These are phyloP conservation scores for Chrosomus eos DNA, from an alignment of 2,797 vertebrate genomes.

Conservation along the genomic window DNA sequence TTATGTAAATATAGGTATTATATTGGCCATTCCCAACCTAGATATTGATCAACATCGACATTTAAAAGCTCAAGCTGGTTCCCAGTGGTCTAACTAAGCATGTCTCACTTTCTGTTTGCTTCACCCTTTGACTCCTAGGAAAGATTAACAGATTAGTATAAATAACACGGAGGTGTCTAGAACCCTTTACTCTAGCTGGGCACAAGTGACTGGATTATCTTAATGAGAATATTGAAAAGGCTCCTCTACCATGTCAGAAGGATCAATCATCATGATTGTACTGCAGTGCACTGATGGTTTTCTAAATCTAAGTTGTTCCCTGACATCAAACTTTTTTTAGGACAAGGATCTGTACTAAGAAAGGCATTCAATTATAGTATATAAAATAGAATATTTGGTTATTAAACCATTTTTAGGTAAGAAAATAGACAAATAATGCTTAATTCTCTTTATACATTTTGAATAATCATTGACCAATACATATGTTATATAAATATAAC, in stretches of 20 bases:
- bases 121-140: conserved; percentile 40
- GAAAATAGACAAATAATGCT: neutral
- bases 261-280: neutral
- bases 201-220: conserved; percentile 55
- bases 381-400: neutral
- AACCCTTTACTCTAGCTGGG: conserved; percentile 24
- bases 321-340: neutral
- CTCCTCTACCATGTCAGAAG: neutral
- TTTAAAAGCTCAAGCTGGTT: neutral
- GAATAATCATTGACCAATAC: neutral
- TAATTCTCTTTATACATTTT: neutral
- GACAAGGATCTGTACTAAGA: neutral
- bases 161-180: conserved; percentile 60
- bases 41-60: neutral
- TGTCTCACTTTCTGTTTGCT: conserved; percentile 15
- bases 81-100: neutral
- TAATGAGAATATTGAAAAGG: conserved; percentile 35
- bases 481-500: neutral
- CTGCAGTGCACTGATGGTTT: neutral
- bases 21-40: neutral
- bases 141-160: conserved; percentile 68
- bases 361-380: neutral
- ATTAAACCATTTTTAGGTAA: neutral
- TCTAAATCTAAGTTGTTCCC: neutral
- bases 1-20: neutral